A percentile compares a stretch with the other conserved stretches of the same genome.
phyloP scores from a whole-genome alignment of 2,113 vertebrate species.

The Hippocampus mohnikei region DNA sequence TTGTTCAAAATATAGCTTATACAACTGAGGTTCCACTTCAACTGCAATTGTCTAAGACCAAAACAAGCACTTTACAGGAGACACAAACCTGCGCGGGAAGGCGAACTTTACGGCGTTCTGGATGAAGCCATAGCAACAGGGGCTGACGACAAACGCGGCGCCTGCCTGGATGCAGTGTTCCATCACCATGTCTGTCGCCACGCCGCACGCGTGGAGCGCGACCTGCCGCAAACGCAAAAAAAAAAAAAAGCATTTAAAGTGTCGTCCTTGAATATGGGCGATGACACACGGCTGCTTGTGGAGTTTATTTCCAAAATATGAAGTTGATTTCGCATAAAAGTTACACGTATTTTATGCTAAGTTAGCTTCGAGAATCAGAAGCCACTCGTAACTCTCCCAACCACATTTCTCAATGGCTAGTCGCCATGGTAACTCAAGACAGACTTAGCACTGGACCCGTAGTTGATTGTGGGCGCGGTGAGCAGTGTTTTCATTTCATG shows the following conservation, averaged over 20 bases:
- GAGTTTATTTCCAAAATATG: no score
- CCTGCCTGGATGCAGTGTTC: slow-evolving; percentile 81
- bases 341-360: no score
- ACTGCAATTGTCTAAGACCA: slow-evolving; percentile 7
- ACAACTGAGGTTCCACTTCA: background rate
- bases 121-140: slow-evolving; percentile 97
- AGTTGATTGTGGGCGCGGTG: no score
- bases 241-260: background rate
- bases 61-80: slow-evolving; percentile 17
- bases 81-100: slow-evolving; percentile 87
- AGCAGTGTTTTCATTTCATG: no score
- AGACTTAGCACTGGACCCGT: no score
- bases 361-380: no score
- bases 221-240: slow-evolving; percentile 70
- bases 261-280: slow-evolving; percentile 24
- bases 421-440: no score
- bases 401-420: no score
- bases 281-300: slow-evolving; percentile 6
- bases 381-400: no score
- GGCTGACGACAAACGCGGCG: slow-evolving; percentile 87
- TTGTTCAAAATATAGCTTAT: background rate
- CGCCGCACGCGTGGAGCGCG: slow-evolving; percentile 91
- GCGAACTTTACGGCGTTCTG: slow-evolving; percentile 91
- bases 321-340: no score
- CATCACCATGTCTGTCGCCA: slow-evolving; percentile 97